Evolutionary conservation across 1,140 invertebrate species (phyloP).

Genomic region (Latrodectus geometricus): DNA sequence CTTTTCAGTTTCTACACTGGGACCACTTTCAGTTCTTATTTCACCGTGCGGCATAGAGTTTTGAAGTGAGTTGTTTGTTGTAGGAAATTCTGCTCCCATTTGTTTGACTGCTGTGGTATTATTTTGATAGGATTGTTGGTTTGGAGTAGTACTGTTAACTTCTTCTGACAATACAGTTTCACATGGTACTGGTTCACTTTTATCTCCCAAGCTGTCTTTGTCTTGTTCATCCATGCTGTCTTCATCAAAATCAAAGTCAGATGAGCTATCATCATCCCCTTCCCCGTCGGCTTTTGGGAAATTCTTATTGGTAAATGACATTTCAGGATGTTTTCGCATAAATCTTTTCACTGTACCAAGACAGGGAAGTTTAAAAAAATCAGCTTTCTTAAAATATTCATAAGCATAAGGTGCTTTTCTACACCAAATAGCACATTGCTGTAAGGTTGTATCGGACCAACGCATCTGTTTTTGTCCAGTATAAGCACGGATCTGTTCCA

Average conservation of each 20-base stretch:
- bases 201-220: slow-evolving; percentile 2
- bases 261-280: slow-evolving; percentile 17
- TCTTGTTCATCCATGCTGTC: slow-evolving; percentile 26
- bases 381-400: slow-evolving; percentile 57
- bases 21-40: background rate
- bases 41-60: background rate
- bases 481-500: slow-evolving; percentile 56
- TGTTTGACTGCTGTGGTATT: background rate
- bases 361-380: slow-evolving; percentile 52
- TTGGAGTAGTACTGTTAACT: background rate
- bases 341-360: slow-evolving; percentile 53
- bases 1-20: background rate
- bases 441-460: slow-evolving; percentile 49
- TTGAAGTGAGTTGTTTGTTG: background rate
- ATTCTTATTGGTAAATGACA: slow-evolving; percentile 14
- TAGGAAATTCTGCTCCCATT: background rate
- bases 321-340: slow-evolving; percentile 51
- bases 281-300: background rate
- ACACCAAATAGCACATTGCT: slow-evolving; percentile 52
- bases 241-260: slow-evolving; percentile 53
- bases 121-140: background rate
- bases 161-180: slow-evolving; percentile 18
- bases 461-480: slow-evolving; percentile 31
- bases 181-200: background rate
- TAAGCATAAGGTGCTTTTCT: slow-evolving; percentile 59